Evolutionary conservation across 2,797 vertebrate species (phyloP).

Genomic region (Cynopterus sphinx): DNA sequence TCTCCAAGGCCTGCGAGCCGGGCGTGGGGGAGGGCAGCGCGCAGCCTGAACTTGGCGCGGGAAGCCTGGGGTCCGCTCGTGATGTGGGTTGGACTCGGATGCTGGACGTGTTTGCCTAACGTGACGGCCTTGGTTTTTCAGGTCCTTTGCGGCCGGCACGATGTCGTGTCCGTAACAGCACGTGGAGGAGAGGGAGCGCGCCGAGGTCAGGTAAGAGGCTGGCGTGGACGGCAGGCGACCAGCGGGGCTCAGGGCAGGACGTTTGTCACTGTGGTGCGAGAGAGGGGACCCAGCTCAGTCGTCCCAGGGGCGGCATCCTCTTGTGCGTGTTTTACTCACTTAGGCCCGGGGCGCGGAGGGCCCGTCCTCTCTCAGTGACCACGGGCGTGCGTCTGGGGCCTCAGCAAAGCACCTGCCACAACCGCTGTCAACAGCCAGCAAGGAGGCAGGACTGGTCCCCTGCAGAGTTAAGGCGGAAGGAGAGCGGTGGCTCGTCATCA

Average conservation of each 20-base stretch:
- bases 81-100: neutral
- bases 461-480: neutral
- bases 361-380: too few species aligned
- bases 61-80: neutral
- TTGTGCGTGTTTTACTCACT: neutral
- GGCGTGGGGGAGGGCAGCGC: neutral
- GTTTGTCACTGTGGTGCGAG: neutral
- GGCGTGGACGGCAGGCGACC: neutral
- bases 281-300: neutral
- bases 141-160: neutral
- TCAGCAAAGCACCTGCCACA: neutral
- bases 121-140: slow-evolving; percentile 49
- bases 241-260: neutral
- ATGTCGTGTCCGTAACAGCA: slow-evolving; percentile 9
- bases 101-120: slow-evolving; percentile 31
- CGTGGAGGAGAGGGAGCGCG: neutral
- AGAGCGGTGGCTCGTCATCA: neutral
- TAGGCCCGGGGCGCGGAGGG: neutral
- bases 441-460: neutral
- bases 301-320: neutral
- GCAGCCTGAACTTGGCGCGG: neutral
- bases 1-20: neutral
- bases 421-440: neutral
- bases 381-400: neutral
- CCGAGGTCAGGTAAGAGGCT: slow-evolving; percentile 39